These are phyloP conservation scores for Neoniphon sammara DNA, from an alignment of 2,797 vertebrate species.

Conservation along the genomic window DNA sequence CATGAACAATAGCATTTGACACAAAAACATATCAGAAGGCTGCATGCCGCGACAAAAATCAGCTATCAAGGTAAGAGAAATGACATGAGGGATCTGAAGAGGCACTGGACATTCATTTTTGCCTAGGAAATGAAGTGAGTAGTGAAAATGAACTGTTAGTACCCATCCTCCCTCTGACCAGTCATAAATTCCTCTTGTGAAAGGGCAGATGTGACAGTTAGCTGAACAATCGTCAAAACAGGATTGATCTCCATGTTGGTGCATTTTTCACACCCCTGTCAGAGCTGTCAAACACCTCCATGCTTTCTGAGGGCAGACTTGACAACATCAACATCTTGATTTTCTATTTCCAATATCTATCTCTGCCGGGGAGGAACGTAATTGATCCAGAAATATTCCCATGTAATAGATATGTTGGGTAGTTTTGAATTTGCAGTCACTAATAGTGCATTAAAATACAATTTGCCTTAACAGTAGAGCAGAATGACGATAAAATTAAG, in stretches of 20 bases:
- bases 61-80: slow-evolving; percentile 28
- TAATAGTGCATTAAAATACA: slow-evolving; percentile 39
- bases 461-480: slow-evolving; percentile 41
- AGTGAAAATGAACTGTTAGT: slow-evolving; percentile 66
- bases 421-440: slow-evolving; percentile 25
- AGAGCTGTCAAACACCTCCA: slow-evolving; percentile 73
- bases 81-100: slow-evolving; percentile 37
- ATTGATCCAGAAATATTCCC: not conserved
- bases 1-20: slow-evolving; percentile 18
- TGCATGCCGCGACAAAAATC: slow-evolving; percentile 9
- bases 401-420: not conserved
- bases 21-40: slow-evolving; percentile 15
- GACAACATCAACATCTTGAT: slow-evolving; percentile 80
- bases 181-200: slow-evolving; percentile 71
- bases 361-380: slow-evolving; percentile 24
- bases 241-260: slow-evolving; percentile 78
- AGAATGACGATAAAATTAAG: slow-evolving; percentile 43
- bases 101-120: slow-evolving; percentile 54
- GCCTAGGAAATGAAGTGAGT: slow-evolving; percentile 51
- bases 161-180: slow-evolving; percentile 53
- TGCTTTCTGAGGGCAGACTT: slow-evolving; percentile 67
- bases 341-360: slow-evolving; percentile 63
- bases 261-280: slow-evolving; percentile 78
- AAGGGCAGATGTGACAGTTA: slow-evolving; percentile 79
- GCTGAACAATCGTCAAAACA: slow-evolving; percentile 68